Evolutionary conservation across 2,797 vertebrate species (phyloP).

Genomic region (Protosalanx chinensis): DNA sequence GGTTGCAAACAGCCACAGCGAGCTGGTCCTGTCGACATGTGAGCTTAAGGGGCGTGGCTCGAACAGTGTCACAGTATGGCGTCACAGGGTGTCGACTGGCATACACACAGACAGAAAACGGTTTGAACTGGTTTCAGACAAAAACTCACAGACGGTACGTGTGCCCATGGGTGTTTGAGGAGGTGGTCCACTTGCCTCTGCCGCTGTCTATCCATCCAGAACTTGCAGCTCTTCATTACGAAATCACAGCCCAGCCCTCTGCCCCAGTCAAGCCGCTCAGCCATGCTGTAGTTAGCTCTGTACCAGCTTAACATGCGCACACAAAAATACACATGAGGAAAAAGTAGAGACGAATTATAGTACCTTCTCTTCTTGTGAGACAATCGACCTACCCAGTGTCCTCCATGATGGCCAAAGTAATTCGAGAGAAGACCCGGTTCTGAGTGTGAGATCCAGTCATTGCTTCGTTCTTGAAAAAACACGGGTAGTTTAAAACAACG

Average conservation of each 20-base stretch:
- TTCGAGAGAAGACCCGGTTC: conserved; percentile 92
- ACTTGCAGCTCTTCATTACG: conserved; percentile 95
- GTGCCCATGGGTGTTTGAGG: neutral
- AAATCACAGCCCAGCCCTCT: conserved; percentile 92
- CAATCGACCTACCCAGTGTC: conserved; percentile 85
- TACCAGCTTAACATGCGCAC: conserved; percentile 82
- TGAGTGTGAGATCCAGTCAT: conserved; percentile 99
- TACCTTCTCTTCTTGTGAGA: neutral
- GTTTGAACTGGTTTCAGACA: neutral
- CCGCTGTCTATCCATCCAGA: conserved; percentile 89
- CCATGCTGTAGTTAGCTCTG: conserved; percentile 94
- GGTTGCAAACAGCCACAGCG: conserved; percentile 94
- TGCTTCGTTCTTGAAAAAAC: conserved; percentile 87
- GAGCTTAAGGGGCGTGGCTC: conserved; percentile 86
- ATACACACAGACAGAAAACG: conserved; percentile 23
- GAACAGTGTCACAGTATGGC: conserved; percentile 88
- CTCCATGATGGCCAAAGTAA: conserved; percentile 96
- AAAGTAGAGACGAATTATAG: conserved; percentile 21
- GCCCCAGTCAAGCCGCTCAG: conserved; percentile 93
- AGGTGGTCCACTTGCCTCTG: conserved; percentile 71
- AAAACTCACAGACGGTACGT: neutral
- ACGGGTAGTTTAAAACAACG: neutral
- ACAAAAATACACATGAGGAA: neutral
- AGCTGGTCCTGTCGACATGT: conserved; percentile 96
- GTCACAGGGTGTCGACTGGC: conserved; percentile 76